phyloP scores from a whole-genome alignment of 2,888 invertebrate genomes.

The Latheticus oryzae region DNA sequence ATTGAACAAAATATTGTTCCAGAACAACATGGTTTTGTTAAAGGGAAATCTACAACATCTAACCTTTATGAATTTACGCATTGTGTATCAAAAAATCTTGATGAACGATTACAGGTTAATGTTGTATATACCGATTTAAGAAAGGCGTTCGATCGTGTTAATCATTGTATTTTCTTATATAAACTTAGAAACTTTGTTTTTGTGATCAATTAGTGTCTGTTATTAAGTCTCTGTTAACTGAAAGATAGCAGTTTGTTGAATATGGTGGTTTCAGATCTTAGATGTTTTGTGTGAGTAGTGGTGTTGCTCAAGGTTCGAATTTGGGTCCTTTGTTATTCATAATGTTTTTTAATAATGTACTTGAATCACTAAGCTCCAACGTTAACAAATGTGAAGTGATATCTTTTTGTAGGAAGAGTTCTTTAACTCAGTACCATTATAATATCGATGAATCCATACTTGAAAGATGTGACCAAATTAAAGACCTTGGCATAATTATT shows the following conservation, averaged over 20 bases:
- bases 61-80: not conserved
- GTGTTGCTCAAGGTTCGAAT: slow-evolving; percentile 5
- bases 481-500: not conserved
- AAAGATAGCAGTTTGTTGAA: slow-evolving; percentile 2
- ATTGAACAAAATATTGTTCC: not conserved
- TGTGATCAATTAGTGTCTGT: not conserved
- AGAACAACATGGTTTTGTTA: no score
- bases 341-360: slow-evolving; percentile 8
- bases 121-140: not conserved
- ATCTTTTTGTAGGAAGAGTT: not conserved
- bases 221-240: not conserved
- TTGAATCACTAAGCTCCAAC: no score
- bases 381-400: slow-evolving; percentile 5
- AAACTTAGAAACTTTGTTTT: not conserved
- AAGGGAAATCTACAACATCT: not conserved
- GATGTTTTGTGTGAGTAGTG: not conserved
- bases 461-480: not conserved
- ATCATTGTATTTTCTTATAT: not conserved
- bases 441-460: not conserved
- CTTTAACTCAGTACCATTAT: not conserved
- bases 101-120: not conserved
- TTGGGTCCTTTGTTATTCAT: not conserved
- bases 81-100: no score
- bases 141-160: not conserved
- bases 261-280: slow-evolving; percentile 1